Conservation (phyloP, 2,888 invertebrate species). For the Stenchaetothrips biformis region DNA sequence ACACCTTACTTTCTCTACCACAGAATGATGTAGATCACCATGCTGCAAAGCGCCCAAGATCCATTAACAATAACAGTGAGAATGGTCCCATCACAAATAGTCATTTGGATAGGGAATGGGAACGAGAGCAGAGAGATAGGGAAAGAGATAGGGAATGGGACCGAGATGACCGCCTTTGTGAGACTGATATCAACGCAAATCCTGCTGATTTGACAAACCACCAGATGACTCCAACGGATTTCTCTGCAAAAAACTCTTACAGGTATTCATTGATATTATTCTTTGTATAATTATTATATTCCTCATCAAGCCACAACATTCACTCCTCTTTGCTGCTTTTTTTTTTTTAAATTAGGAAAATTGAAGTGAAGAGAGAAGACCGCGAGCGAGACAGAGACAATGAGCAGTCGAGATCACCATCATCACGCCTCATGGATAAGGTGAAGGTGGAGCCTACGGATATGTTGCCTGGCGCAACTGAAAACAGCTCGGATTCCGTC, state of each 20-base stretch:
- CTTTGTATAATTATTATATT: too few species aligned
- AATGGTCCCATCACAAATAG: constrained; percentile 14
- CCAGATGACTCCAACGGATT: constrained; percentile 1
- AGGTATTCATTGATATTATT: background rate
- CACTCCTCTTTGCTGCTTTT: background rate
- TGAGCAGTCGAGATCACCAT: constrained; percentile 14
- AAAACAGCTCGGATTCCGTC: constrained; percentile 15
- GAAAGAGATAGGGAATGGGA: constrained; percentile 29
- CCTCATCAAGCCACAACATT: too few species aligned
- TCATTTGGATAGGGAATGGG: constrained; percentile 30
- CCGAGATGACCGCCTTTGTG: constrained; percentile 26
- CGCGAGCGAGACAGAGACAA: constrained; percentile 2
- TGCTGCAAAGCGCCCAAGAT: background rate
- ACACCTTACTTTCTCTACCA: too few species aligned
- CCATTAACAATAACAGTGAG: constrained; percentile 16
- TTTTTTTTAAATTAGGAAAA: background rate
- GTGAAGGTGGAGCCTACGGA: constrained; percentile 17
- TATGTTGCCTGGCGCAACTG: constrained; percentile 2
- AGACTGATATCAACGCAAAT: constrained; percentile 14
- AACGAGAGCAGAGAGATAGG: constrained; percentile 31
- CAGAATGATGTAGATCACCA: background rate
- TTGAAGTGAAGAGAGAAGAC: constrained; percentile 10
- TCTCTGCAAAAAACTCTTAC: background rate
- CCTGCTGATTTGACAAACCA: constrained; percentile 8
- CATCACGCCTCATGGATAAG: constrained; percentile 13